phyloP scores from a whole-genome alignment of 2,113 vertebrate genomes.

The Chascanopsetta lugubris region DNA sequence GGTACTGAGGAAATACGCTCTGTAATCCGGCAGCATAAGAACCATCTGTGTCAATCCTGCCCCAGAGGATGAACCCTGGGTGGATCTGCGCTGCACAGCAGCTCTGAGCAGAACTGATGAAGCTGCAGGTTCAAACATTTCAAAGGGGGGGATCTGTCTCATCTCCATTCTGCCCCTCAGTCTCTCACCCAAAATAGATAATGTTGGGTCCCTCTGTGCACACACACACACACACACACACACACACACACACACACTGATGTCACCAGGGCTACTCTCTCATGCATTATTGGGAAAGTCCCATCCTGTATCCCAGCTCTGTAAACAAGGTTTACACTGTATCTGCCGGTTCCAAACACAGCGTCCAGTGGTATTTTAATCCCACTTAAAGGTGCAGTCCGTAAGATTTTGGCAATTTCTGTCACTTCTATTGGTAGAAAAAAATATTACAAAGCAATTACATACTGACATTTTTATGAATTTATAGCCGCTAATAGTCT shows the following conservation, averaged over 20 bases:
- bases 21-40: constrained; percentile 79
- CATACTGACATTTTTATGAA: too few relatives aligned
- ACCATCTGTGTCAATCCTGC: constrained; percentile 83
- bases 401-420: too few relatives aligned
- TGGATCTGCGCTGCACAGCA: constrained; percentile 55
- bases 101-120: constrained; percentile 32
- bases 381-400: constrained; percentile 18
- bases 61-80: constrained; percentile 65
- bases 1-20: constrained; percentile 77
- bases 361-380: constrained; percentile 20
- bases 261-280: constrained; percentile 23
- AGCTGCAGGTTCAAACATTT: constrained; percentile 32
- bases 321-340: constrained; percentile 14
- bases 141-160: constrained; percentile 57
- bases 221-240: constrained; percentile 29
- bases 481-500: too few relatives aligned
- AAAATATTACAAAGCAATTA: too few relatives aligned
- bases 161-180: constrained; percentile 45
- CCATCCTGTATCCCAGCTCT: constrained; percentile 14
- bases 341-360: constrained; percentile 25
- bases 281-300: constrained; percentile 4
- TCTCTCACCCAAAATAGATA: constrained; percentile 64
- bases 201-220: constrained; percentile 37
- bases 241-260: constrained; percentile 23
- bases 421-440: too few relatives aligned